Evolutionary conservation across 92 coral and sea anemone species (phyloP).

Genomic region (Muricea muricata): DNA sequence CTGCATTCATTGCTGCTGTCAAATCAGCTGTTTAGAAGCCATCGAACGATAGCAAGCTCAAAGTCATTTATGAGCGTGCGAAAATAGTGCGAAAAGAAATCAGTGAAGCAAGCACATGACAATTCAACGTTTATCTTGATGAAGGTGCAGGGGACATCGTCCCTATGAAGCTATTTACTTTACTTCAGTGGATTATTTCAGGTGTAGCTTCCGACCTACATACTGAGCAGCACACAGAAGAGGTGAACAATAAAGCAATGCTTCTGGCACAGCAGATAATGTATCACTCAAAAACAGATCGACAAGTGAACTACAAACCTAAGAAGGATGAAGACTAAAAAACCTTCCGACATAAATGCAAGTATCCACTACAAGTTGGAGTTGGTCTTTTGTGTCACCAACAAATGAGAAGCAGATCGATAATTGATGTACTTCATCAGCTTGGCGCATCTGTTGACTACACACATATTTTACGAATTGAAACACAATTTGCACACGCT

Average conservation of each 20-base stretch:
- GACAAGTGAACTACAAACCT: conserved; percentile 41
- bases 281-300: conserved; percentile 40
- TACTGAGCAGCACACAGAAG: conserved; percentile 37
- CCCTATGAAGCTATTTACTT: conserved; percentile 47
- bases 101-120: conserved; percentile 33
- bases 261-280: conserved; percentile 52
- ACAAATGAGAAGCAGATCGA: conserved; percentile 38
- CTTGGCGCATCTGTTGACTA: conserved; percentile 50
- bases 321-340: conserved; percentile 32
- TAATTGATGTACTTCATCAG: conserved; percentile 35
- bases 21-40: conserved; percentile 39
- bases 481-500: conserved; percentile 51
- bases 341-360: conserved; percentile 45
- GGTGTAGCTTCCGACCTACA: conserved; percentile 40
- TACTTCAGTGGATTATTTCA: conserved; percentile 43
- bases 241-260: conserved; percentile 37
- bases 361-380: conserved; percentile 50
- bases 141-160: conserved; percentile 12
- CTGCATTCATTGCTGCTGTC: conserved; percentile 66
- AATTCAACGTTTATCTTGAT: conserved; percentile 32
- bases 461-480: conserved; percentile 49
- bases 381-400: conserved; percentile 36
- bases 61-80: conserved; percentile 42
- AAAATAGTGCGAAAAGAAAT: conserved; percentile 49
- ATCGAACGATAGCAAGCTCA: conserved; percentile 43